Conservation (phyloP, 2,113 vertebrate species). For the Dermatemys mawii region DNA sequence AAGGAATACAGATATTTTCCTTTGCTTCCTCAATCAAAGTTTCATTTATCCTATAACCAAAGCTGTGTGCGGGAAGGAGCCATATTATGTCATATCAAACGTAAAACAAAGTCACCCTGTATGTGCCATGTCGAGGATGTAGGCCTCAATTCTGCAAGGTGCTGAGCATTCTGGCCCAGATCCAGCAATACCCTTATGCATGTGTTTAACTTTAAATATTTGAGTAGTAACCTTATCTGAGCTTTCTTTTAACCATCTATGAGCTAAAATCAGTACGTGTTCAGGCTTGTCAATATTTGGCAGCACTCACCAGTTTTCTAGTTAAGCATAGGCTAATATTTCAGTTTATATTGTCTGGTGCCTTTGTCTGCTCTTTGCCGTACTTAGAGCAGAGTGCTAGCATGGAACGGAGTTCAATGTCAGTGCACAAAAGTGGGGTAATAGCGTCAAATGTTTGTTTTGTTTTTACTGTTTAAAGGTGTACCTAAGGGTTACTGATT, state of each 20-base stretch:
- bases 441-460: neutral
- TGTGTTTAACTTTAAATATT: neutral
- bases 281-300: neutral
- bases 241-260: neutral
- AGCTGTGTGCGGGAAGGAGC: neutral
- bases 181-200: neutral
- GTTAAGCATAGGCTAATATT: neutral
- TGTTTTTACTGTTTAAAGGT: neutral
- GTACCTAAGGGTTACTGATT: neutral
- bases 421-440: slow-evolving; percentile 1
- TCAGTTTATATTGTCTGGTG: neutral
- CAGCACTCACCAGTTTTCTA: fast-evolving
- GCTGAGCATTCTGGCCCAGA: neutral
- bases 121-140: fast-evolving
- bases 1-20: neutral
- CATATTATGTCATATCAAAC: fast-evolving
- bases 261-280: fast-evolving
- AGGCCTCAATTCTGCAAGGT: fast-evolving
- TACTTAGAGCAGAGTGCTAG: neutral
- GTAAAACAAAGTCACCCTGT: neutral
- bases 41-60: fast-evolving
- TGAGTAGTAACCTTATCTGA: fast-evolving
- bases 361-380: slow-evolving; percentile 49
- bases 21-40: neutral
- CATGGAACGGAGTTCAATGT: neutral